phyloP scores from a whole-genome alignment of 2,888 invertebrate genomes.

The Heterodera filipjevi region DNA sequence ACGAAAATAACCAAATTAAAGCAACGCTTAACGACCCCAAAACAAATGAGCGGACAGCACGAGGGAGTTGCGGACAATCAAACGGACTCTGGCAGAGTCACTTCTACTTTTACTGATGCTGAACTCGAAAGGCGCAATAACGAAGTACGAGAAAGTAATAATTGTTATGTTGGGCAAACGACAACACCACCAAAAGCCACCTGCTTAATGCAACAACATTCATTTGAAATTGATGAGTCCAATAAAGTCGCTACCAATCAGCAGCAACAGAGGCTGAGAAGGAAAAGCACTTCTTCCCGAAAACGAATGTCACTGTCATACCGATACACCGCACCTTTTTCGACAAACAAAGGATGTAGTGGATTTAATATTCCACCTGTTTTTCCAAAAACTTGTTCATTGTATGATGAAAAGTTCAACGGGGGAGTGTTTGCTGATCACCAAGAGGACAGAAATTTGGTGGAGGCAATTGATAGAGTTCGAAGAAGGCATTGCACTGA shows the following conservation, averaged over 20 bases:
- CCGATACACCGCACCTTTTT: slow-evolving; percentile 5
- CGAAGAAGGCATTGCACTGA: neutral
- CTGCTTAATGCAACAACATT: neutral
- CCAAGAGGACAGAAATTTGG: slow-evolving; percentile 29
- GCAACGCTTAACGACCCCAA: neutral
- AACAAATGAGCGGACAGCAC: neutral
- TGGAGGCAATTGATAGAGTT: slow-evolving; percentile 28
- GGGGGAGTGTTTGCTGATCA: slow-evolving; percentile 32
- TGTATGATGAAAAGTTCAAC: slow-evolving; percentile 36
- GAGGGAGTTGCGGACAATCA: neutral
- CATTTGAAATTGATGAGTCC: neutral
- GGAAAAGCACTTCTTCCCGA: neutral
- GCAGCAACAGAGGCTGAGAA: neutral
- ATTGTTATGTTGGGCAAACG: neutral
- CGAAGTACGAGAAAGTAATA: neutral
- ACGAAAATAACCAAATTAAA: neutral
- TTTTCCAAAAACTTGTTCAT: slow-evolving; percentile 34
- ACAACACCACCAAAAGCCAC: neutral
- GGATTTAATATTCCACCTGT: slow-evolving; percentile 36
- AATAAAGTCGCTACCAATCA: neutral
- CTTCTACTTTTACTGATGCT: neutral
- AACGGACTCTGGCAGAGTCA: neutral
- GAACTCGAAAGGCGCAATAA: neutral
- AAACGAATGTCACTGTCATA: neutral
- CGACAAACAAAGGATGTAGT: neutral